phyloP scores from a whole-genome alignment of 1,140 invertebrate genomes.

The Ladona fulva region DNA sequence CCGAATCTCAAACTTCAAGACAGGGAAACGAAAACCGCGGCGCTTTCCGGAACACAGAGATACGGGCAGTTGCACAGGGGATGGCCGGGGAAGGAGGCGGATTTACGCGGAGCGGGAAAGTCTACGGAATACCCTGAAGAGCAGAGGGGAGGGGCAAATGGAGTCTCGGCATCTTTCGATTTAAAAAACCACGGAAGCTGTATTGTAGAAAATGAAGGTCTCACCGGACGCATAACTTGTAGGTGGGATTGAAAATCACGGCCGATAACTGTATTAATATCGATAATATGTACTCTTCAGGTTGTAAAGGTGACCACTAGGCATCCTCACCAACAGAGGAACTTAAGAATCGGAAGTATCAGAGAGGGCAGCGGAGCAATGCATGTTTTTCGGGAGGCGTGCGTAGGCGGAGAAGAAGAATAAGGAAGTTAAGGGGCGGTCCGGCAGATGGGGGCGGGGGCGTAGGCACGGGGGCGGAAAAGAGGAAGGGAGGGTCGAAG shows the following conservation, averaged over 20 bases:
- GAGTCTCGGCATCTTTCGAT: no score
- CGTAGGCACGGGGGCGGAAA: neutral
- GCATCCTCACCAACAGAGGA: no score
- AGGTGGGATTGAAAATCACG: neutral
- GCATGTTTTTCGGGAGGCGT: neutral
- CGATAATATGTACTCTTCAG: no score
- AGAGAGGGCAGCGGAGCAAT: neutral
- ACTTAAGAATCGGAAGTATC: no score
- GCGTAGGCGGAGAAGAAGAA: neutral
- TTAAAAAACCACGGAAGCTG: no score
- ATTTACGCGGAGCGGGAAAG: neutral
- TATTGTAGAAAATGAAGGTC: no score
- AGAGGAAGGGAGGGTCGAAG: neutral
- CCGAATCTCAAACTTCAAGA: conserved; percentile 9
- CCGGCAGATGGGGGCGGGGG: neutral
- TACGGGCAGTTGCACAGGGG: conserved; percentile 1
- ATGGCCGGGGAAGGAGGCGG: neutral
- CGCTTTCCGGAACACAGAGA: conserved; percentile 2
- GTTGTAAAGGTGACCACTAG: no score
- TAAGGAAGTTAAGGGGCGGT: neutral
- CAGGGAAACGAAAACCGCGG: neutral
- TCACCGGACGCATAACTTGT: neutral
- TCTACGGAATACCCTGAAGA: neutral
- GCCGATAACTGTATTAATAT: no score
- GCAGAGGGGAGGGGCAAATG: neutral